Evolutionary conservation across 37 sponge, comb jelly and placozoan genomes (phyloP).

Genomic region (Mnemiopsis leidyi): DNA sequence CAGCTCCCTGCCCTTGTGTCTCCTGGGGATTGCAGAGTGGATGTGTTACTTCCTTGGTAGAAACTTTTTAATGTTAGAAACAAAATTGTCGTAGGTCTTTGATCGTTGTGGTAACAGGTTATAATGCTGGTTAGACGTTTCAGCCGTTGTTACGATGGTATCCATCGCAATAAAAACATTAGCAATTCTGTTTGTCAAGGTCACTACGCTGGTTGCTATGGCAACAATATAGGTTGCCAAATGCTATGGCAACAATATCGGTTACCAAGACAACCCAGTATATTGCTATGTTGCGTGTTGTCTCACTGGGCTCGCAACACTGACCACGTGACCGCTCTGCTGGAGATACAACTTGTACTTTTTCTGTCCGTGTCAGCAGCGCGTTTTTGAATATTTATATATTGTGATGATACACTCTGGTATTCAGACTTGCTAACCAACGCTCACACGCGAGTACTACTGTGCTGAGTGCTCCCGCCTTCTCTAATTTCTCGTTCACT

Average conservation of each 20-base stretch:
- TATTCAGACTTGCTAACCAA: not conserved
- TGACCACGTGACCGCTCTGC: not conserved
- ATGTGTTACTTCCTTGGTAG: not conserved
- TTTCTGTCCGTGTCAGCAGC: not conserved
- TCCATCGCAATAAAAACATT: not conserved
- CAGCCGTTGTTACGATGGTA: not conserved
- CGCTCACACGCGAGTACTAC: no score
- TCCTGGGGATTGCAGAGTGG: not conserved
- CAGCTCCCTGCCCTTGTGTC: not conserved
- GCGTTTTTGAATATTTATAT: not conserved
- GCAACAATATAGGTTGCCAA: not conserved
- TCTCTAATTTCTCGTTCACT: no score
- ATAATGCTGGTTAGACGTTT: no score
- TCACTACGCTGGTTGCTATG: not conserved
- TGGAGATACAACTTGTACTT: no score
- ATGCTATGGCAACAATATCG: not conserved
- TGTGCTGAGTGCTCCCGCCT: no score
- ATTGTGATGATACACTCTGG: not conserved
- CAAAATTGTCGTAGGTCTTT: no score
- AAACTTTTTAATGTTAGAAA: no score
- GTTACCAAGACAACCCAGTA: no score
- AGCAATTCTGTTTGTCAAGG: not conserved
- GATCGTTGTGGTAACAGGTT: no score
- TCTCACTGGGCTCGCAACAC: not conserved
- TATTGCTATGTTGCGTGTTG: no score